Base-by-base conservation (phyloP, 2,797 vertebrate species). In the Sus cebifrons region DNA sequence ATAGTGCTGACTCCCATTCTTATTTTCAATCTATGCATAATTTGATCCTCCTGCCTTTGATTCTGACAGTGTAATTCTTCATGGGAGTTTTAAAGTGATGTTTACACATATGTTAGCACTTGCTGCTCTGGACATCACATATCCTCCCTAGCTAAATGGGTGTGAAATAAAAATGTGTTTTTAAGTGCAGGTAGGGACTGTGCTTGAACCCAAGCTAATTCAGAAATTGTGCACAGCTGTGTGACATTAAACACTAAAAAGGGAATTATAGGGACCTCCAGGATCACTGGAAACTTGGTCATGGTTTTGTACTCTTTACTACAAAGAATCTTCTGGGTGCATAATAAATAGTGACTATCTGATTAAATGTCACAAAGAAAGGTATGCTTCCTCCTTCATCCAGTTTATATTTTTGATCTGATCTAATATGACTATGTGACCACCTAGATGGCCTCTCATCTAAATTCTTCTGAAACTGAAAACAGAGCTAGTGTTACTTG, bases 81-180 rank as follows among this genome's bases (percentile, higher is more conserved):
- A 75, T 77, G 94, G 70, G 32, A 85, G 44, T 86, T 96, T 95
- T 56, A 40, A 96, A 91, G 64, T n/a, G 70, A 68, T 95, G 71
- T 96, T 97, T 97, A 68, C 23, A 94, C 96, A 95, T 16, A 40
- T 84, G 84, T 93, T 97, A 94, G 36, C 84, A 77, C 84, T 97
- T 65, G 68, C 91, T 81, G 44, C 74, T 25, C 44, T 87, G 32
- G 75, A 86, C 52, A 74, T 96, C 21, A 36, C 16, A 0, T 88
- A 94, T 78, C 44, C 5, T 94, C 58, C 75, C 52, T 91, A 95
- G 90, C 82, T 93, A 95, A 94, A 78, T 93, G 79, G 44, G 75
- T 97, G 58, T 92, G 93, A 81, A 96, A 93, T 96, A 68, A 93
- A 94, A 96, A 68, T 93, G 71, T 73, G 60, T 92, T 96, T 87